A percentile compares a stretch with the other conserved stretches of the same genome.
Evolutionary conservation across 37 sponge, comb jelly and placozoan species (phyloP).

Genomic region (Beroe forskalii): DNA sequence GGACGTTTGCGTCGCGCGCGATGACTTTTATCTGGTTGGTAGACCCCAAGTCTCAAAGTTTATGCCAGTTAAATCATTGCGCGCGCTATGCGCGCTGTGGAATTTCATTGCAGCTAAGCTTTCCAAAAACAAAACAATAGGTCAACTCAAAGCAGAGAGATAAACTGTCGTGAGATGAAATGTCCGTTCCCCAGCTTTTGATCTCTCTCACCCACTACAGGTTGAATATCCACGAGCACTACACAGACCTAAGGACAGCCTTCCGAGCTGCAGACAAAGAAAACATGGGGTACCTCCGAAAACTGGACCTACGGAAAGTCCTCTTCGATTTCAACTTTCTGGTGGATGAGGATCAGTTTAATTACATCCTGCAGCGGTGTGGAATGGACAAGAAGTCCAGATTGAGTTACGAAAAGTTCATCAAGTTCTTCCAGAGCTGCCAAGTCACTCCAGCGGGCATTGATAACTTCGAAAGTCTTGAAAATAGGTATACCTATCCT

Average conservation of each 20-base stretch:
- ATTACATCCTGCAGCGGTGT: conserved; percentile 35
- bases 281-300: conserved; percentile 36
- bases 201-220: too few relatives aligned
- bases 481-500: conserved; percentile 42
- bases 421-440: conserved; percentile 46
- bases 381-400: conserved; percentile 56
- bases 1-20: neutral
- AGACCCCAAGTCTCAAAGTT: conserved; percentile 1
- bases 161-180: too few relatives aligned
- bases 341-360: conserved; percentile 59
- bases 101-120: too few relatives aligned
- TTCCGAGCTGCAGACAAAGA: conserved; percentile 25
- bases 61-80: conserved; percentile 44
- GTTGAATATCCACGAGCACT: conserved; percentile 60
- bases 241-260: neutral
- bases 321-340: conserved; percentile 58
- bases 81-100: neutral
- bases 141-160: too few relatives aligned
- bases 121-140: too few relatives aligned
- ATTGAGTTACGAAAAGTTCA: conserved; percentile 59
- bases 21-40: neutral
- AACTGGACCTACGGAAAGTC: conserved; percentile 26
- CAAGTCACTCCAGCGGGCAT: conserved; percentile 2
- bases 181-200: neutral
- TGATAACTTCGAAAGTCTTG: conserved; percentile 30